A percentile compares a stretch with the other conserved stretches of the same genome.
Evolutionary conservation across 2,113 vertebrate genomes (phyloP).

Genomic region (Microtus ochrogaster): DNA sequence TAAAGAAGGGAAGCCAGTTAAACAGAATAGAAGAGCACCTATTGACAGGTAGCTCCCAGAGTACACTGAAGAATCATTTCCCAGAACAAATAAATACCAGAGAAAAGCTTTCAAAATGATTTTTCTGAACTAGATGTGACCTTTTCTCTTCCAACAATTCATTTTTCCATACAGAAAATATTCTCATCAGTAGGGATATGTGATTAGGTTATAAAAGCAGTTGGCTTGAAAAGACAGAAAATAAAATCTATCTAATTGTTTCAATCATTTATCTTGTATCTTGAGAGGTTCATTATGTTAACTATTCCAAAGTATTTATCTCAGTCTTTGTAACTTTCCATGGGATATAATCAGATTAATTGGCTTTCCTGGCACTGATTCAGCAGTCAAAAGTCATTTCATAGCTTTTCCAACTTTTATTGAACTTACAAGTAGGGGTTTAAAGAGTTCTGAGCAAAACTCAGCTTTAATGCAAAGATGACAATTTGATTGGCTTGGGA

Average conservation of each 20-base stretch:
- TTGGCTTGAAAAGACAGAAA: constrained; percentile 34
- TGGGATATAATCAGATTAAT: constrained; percentile 30
- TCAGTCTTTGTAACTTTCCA: constrained; percentile 51
- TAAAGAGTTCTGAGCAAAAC: constrained; percentile 37
- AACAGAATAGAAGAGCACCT: neutral
- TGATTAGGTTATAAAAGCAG: constrained; percentile 36
- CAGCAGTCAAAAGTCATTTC: constrained; percentile 35
- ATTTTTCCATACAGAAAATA: constrained; percentile 37
- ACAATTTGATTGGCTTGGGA: neutral
- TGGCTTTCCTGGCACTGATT: neutral
- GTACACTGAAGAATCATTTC: constrained; percentile 2
- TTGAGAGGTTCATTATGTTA: constrained; percentile 49
- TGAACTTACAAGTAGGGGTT: neutral
- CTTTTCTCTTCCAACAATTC: constrained; percentile 35
- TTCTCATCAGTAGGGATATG: neutral
- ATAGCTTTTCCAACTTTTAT: neutral
- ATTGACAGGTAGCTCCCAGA: neutral
- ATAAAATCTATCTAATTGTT: neutral
- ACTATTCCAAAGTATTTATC: constrained; percentile 29
- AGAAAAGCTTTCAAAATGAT: constrained; percentile 42
- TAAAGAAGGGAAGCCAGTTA: neutral
- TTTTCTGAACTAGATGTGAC: constrained; percentile 23
- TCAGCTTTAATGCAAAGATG: constrained; percentile 43
- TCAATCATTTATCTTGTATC: constrained; percentile 37
- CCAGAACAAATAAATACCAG: constrained; percentile 25